A percentile compares a stretch with the other conserved stretches of the same genome.
Conservation (phyloP, 2,888 invertebrate genomes). For the Choristoneura rosaceana region DNA sequence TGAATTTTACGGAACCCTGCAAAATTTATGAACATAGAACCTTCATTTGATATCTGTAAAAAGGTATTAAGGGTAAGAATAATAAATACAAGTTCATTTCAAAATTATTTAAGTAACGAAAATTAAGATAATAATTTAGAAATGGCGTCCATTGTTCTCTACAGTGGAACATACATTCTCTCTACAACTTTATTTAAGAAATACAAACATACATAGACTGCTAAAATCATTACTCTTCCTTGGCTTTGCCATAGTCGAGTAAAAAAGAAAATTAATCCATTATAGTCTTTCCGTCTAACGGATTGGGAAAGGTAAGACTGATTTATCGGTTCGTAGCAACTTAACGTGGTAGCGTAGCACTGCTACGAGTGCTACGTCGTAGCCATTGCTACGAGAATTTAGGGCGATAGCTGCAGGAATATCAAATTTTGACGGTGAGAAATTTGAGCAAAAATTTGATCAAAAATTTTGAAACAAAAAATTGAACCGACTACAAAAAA, state of each 20-base stretch:
- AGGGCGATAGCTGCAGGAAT: neutral
- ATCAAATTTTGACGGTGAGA: too few species aligned
- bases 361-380: constrained; percentile 7
- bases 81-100: too few species aligned
- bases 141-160: neutral
- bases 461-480: too few species aligned
- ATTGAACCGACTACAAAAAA: too few species aligned
- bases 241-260: too few species aligned
- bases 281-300: neutral
- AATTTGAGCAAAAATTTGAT: too few species aligned
- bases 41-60: too few species aligned
- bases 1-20: too few species aligned
- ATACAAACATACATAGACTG: too few species aligned
- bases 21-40: too few species aligned
- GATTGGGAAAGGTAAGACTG: constrained; percentile 4
- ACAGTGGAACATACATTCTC: neutral
- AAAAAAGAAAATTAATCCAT: constrained; percentile 17
- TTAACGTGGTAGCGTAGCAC: constrained; percentile 8
- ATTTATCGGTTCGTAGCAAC: constrained; percentile 26
- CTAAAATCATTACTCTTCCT: too few species aligned
- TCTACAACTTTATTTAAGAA: neutral
- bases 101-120: neutral
- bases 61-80: too few species aligned
- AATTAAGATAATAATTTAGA: neutral
- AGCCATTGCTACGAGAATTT: neutral